Evolutionary conservation across 2,888 invertebrate species (phyloP).

Genomic region (Agriopis marginaria): DNA sequence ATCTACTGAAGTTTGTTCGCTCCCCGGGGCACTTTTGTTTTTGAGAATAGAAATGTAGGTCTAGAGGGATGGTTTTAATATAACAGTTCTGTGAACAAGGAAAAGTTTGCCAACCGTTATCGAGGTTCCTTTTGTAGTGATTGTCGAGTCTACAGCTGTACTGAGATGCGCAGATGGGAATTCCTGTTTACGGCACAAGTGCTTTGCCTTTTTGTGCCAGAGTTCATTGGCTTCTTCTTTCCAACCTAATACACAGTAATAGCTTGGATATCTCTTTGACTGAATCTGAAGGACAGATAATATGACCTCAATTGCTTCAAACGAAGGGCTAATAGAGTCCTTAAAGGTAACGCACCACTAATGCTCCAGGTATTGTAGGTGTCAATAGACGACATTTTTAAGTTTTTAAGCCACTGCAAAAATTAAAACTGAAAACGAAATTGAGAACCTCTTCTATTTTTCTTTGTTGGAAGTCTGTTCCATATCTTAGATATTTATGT

Average conservation of each 20-base stretch:
- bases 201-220: neutral
- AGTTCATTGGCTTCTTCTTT: neutral
- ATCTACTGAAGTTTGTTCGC: slow-evolving; percentile 20
- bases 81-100: neutral
- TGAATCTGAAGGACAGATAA: no score
- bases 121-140: neutral
- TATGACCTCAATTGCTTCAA: no score
- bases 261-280: no score
- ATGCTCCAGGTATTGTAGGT: no score
- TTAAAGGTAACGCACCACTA: no score
- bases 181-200: neutral
- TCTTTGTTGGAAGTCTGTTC: no score
- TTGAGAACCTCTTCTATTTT: neutral
- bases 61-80: slow-evolving; percentile 10
- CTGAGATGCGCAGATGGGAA: neutral
- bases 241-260: neutral
- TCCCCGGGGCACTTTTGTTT: slow-evolving; percentile 31
- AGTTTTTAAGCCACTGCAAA: neutral
- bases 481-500: no score
- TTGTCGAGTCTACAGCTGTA: neutral
- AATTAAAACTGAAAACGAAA: neutral
- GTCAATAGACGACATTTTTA: no score
- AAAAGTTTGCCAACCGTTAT: slow-evolving; percentile 9
- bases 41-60: slow-evolving; percentile 12
- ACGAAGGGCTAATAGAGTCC: no score